Conservation (phyloP, 2,888 invertebrate species). For the Melolontha melolontha region DNA sequence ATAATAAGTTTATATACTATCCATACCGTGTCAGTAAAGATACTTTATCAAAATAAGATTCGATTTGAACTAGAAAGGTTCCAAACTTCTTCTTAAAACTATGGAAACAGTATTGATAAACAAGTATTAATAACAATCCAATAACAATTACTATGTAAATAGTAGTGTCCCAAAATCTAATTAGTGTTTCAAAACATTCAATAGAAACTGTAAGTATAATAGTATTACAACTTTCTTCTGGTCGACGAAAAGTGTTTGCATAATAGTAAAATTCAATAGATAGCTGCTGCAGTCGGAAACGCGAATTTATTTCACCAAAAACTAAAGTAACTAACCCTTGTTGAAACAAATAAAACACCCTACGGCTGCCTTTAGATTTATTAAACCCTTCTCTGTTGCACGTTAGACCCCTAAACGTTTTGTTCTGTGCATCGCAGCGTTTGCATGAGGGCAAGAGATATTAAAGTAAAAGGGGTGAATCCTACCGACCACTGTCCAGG, state of each 20-base stretch:
- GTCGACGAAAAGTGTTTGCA: background rate
- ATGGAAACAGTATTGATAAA: too few species aligned
- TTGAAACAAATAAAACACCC: conserved; percentile 38
- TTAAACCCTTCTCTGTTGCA: conserved; percentile 38
- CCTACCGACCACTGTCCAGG: conserved; percentile 53
- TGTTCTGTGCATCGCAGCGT: conserved; percentile 35
- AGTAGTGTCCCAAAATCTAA: too few species aligned
- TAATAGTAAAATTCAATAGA: conserved; percentile 29
- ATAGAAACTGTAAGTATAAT: too few species aligned
- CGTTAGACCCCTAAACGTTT: conserved; percentile 21
- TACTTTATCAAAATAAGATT: too few species aligned
- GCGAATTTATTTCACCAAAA: conserved; percentile 32
- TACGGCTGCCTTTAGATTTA: conserved; percentile 35
- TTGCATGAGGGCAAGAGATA: conserved; percentile 42
- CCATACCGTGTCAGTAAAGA: too few species aligned
- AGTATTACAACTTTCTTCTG: too few species aligned
- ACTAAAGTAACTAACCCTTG: conserved; percentile 35
- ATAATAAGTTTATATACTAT: too few species aligned
- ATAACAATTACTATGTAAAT: too few species aligned
- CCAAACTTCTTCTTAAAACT: too few species aligned
- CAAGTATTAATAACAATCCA: too few species aligned
- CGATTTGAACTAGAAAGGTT: too few species aligned
- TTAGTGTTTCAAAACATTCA: too few species aligned
- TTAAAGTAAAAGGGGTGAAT: conserved; percentile 58
- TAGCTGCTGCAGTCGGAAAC: conserved; percentile 26